Conservation (phyloP, 2,888 invertebrate species). For the Halictus quadricinctus region DNA sequence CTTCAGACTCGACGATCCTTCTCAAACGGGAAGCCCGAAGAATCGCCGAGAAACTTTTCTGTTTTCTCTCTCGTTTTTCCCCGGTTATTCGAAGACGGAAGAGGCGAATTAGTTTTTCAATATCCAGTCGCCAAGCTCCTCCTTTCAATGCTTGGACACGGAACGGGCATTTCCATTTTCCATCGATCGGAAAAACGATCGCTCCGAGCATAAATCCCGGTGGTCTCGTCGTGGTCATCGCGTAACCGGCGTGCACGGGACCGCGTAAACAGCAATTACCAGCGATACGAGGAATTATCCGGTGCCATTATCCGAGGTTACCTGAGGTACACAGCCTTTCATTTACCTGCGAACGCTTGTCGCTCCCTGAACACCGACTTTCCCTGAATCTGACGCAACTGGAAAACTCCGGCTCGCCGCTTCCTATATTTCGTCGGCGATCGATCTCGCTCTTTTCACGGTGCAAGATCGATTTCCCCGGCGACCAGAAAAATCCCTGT, state of each 20-base stretch:
- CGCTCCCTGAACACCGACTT: conserved; percentile 19
- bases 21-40: background rate
- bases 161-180: background rate
- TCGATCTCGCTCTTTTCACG: too few relatives aligned
- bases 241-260: conserved; percentile 23
- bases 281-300: conserved; percentile 48
- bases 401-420: conserved; percentile 6
- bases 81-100: conserved; percentile 19
- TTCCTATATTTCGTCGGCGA: background rate
- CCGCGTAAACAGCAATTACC: conserved; percentile 49
- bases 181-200: conserved; percentile 18
- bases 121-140: conserved; percentile 13
- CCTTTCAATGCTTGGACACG: background rate
- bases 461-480: background rate
- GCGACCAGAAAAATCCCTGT: background rate
- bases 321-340: conserved; percentile 15
- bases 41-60: background rate
- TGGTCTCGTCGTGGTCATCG: conserved; percentile 20
- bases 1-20: background rate
- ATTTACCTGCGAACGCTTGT: conserved; percentile 35
- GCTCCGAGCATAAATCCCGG: background rate
- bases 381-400: conserved; percentile 36
- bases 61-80: background rate
- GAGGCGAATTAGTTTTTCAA: conserved; percentile 25
- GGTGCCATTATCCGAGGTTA: conserved; percentile 19